A percentile compares a stretch with the other conserved stretches of the same genome.
Evolutionary conservation across 37 sponge, comb jelly and placozoan genomes (phyloP).

Genomic region (Halisarca cf. caerulea): DNA sequence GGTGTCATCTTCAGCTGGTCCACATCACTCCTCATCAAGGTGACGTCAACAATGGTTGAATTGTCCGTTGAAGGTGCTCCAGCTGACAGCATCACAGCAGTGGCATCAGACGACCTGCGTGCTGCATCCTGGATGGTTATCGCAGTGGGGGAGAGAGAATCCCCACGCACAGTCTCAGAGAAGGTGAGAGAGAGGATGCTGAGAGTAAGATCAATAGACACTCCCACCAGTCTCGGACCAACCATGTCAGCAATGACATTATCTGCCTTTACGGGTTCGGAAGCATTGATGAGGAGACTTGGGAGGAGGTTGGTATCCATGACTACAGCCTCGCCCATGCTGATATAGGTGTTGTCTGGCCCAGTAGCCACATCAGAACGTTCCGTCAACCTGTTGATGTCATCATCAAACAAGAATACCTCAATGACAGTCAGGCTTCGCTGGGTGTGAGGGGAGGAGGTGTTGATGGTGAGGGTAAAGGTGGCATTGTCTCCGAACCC

Average conservation of each 20-base stretch:
- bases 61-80: conserved; percentile 40
- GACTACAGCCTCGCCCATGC: conserved; percentile 35
- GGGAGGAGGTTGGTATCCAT: conserved; percentile 43
- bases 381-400: conserved; percentile 71
- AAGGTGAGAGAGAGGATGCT: conserved; percentile 57
- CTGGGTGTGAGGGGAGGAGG: conserved; percentile 1
- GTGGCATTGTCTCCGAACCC: conserved; percentile 18
- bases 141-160: conserved; percentile 52
- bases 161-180: conserved; percentile 75
- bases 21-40: conserved; percentile 38
- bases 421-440: conserved; percentile 42
- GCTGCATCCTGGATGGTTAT: conserved; percentile 64
- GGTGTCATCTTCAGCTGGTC: conserved; percentile 63
- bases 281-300: conserved; percentile 26
- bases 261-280: conserved; percentile 33
- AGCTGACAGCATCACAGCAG: conserved; percentile 46
- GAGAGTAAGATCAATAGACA: conserved; percentile 56
- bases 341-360: conserved; percentile 43
- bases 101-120: background rate
- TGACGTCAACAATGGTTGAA: conserved; percentile 47
- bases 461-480: conserved; percentile 1
- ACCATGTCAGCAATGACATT: conserved; percentile 33
- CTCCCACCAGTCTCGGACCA: conserved; percentile 37
- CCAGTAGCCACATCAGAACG: conserved; percentile 66
- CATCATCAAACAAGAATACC: conserved; percentile 45